Evolutionary conservation across 2,888 invertebrate genomes (phyloP).

Genomic region (Watsonalla binaria): DNA sequence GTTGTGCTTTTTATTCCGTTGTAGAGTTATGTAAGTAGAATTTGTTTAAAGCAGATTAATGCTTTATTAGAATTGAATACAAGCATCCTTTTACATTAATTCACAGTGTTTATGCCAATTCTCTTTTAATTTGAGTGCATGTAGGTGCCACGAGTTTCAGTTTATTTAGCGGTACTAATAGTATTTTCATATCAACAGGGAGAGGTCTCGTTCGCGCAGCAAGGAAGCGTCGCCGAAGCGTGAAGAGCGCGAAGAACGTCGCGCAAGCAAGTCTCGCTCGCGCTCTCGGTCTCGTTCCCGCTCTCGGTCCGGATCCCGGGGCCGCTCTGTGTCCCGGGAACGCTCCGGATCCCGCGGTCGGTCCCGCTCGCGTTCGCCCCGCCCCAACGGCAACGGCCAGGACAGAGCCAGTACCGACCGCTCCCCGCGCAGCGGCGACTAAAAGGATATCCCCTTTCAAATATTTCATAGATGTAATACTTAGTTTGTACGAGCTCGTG

Average conservation of each 20-base stretch:
- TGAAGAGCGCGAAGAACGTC: slow-evolving; percentile 49
- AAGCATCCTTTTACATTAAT: too few relatives aligned
- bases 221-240: slow-evolving; percentile 77
- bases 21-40: not conserved
- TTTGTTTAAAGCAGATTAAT: too few relatives aligned
- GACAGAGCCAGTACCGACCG: slow-evolving; percentile 56
- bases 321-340: slow-evolving; percentile 44
- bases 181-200: slow-evolving; percentile 56
- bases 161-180: not conserved
- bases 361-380: slow-evolving; percentile 55
- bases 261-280: slow-evolving; percentile 60
- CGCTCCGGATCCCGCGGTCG: slow-evolving; percentile 48
- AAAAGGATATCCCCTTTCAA: slow-evolving; percentile 20
- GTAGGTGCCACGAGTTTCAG: not conserved
- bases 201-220: slow-evolving; percentile 83
- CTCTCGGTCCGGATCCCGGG: slow-evolving; percentile 44
- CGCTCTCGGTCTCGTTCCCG: slow-evolving; percentile 42
- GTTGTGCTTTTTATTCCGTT: slow-evolving; percentile 11
- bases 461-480: slow-evolving; percentile 20
- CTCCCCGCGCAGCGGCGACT: slow-evolving; percentile 67
- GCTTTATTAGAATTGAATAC: too few relatives aligned
- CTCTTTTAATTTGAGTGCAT: too few relatives aligned
- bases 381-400: slow-evolving; percentile 57
- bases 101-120: too few relatives aligned
- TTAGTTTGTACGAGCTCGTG: slow-evolving; percentile 32